phyloP scores from a whole-genome alignment of 2,797 vertebrate species.

The Anisognathus igniventris region DNA sequence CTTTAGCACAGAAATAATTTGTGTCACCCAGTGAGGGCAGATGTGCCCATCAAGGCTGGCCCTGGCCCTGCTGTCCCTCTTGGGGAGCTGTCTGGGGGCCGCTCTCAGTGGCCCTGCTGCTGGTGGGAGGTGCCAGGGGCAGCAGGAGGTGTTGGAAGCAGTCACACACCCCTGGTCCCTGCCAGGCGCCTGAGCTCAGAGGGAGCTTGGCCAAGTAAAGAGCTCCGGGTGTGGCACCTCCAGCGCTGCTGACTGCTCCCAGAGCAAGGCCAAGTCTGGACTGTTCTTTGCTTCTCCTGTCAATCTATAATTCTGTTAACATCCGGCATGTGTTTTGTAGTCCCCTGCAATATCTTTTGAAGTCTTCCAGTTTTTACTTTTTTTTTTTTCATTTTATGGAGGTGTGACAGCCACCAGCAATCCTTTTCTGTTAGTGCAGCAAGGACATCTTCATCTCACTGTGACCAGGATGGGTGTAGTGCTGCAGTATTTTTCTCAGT shows the following conservation, averaged over 20 bases:
- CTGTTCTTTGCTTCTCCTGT: background rate
- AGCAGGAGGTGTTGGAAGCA: background rate
- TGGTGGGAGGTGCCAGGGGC: rapidly evolving
- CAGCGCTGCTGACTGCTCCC: background rate
- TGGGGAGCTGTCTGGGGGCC: rapidly evolving
- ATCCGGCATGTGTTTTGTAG: background rate
- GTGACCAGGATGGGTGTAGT: background rate
- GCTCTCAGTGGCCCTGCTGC: background rate
- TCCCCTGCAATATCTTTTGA: background rate
- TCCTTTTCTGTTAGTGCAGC: background rate
- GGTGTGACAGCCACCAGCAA: background rate
- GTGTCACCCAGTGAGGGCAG: background rate
- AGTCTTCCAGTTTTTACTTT: background rate
- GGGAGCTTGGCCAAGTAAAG: background rate
- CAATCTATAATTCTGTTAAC: background rate
- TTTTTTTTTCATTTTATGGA: background rate
- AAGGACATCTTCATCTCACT: background rate
- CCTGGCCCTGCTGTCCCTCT: rapidly evolving
- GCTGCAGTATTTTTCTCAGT: background rate
- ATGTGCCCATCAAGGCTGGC: rapidly evolving
- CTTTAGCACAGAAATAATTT: background rate
- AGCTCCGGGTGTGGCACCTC: rapidly evolving
- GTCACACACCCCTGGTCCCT: rapidly evolving
- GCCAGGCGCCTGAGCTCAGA: background rate
- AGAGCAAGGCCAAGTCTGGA: rapidly evolving